Percentiles rank a stretch among this genome's conserved stretches.
Conservation (phyloP, 2,797 vertebrate genomes). For the Philypnodon macrostomus region DNA sequence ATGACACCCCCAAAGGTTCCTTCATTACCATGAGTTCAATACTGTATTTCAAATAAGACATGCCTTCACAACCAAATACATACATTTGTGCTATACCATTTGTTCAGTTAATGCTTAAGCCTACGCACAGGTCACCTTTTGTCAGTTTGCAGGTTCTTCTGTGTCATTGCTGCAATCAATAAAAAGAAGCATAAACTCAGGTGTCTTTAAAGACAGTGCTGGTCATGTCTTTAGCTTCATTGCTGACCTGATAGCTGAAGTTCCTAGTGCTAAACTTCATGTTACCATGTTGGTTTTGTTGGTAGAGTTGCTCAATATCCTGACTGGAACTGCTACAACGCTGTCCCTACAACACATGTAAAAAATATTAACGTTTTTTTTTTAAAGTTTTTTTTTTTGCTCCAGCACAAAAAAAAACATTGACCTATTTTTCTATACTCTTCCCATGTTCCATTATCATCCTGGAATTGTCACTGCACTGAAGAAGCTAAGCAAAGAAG, state of each 20-base stretch:
- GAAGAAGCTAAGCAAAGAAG: slow-evolving; percentile 25
- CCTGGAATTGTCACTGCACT: slow-evolving; percentile 61
- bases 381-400: not conserved
- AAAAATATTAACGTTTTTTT: slow-evolving; percentile 31
- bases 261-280: slow-evolving; percentile 27
- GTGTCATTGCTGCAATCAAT: slow-evolving; percentile 62
- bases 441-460: slow-evolving; percentile 50
- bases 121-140: slow-evolving; percentile 53
- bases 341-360: slow-evolving; percentile 19
- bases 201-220: not conserved
- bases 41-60: no score
- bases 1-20: no score
- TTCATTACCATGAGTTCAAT: no score
- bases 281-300: slow-evolving; percentile 43
- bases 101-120: slow-evolving; percentile 33
- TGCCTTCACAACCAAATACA: no score
- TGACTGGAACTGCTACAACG: slow-evolving; percentile 56
- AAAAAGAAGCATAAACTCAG: no score
- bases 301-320: slow-evolving; percentile 66
- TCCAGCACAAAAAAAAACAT: not conserved
- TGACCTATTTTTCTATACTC: slow-evolving; percentile 52
- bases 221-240: no score
- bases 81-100: no score
- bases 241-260: slow-evolving; percentile 42
- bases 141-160: slow-evolving; percentile 61